Evolutionary conservation across 2,888 invertebrate species (phyloP), one percentile per base, ranked within the genome.

Genomic region (Lasioglossum calceatum): DNA sequence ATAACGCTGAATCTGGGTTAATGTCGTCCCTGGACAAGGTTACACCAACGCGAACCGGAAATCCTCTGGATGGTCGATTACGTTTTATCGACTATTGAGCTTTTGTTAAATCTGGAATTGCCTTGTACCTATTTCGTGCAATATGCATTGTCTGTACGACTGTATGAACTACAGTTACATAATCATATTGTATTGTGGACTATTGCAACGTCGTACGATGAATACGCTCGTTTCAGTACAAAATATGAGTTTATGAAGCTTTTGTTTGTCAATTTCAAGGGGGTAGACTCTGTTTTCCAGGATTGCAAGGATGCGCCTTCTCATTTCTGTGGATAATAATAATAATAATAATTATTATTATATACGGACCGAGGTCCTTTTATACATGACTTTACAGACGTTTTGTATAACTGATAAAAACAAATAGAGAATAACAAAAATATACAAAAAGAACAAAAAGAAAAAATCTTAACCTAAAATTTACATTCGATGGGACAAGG

Each of bases 1-100:
- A 78, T 77, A 84, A 79, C 77, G 70, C 44, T 78, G 84, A 50
- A 91, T 83, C 78, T 86, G 64, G 90, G 87, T 88, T 88, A 91
- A 90, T 83, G 87, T 85, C 73, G 81, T 58, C 78, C 70, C 61
- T 64, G 70, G n/a, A 67, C 58, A 47, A 74, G 85, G 75, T 79
- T 78, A 75, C 74, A 82, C 79, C 70, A 79, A 81, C 79, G 86
- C 81, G 80, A 81, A 82, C 79, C 64, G 82, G 85, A 85, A 88
- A 88, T 82, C 76, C 81, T 44, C 36, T 19, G 27, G 81, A 58
- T 76, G 77, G 70, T 82, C 75, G 84, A 79, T 72, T 87, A 84
- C 84, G 82, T 84, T 85, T 85, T 83, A 87, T 85, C 85, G 83
- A 81, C 82, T 81, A 47, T 42, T 58, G 74, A 70, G 71, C 39